Conservation (phyloP, 2,888 invertebrate genomes). For the Nymphalis polychloros region DNA sequence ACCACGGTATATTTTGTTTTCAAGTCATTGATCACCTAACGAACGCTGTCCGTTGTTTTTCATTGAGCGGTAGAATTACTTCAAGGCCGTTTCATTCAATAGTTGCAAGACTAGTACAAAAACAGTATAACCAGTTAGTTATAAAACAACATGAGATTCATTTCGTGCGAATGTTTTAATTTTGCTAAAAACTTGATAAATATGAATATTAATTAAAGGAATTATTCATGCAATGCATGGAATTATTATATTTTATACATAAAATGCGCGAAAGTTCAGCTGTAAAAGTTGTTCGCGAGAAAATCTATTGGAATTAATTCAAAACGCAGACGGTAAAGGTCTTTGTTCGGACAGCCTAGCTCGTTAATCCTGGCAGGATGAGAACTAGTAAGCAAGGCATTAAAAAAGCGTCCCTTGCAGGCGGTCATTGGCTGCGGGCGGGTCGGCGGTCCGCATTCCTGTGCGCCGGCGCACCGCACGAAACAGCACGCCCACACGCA, state of each 20-base stretch:
- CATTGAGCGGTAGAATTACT: constrained; percentile 27
- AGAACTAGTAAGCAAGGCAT: constrained; percentile 64
- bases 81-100: constrained; percentile 35
- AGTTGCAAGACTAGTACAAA: constrained; percentile 2
- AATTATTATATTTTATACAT: too few relatives aligned
- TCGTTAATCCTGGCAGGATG: constrained; percentile 68
- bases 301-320: not conserved
- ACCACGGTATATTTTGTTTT: constrained; percentile 6
- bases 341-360: constrained; percentile 56
- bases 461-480: constrained; percentile 71
- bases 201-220: too few relatives aligned
- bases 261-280: too few relatives aligned
- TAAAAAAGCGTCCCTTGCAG: constrained; percentile 75
- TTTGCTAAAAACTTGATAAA: not conserved
- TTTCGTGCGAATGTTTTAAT: constrained; percentile 4
- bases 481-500: constrained; percentile 67
- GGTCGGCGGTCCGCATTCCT: constrained; percentile 78
- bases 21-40: constrained; percentile 16
- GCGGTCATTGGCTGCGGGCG: constrained; percentile 80
- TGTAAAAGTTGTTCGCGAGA: not conserved
- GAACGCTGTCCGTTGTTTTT: constrained; percentile 26
- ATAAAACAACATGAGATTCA: not conserved
- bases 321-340: constrained; percentile 33
- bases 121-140: constrained; percentile 2
- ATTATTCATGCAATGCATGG: too few relatives aligned